Evolutionary conservation across 2,888 invertebrate species (phyloP).

Genomic region (Ligdia adustata): DNA sequence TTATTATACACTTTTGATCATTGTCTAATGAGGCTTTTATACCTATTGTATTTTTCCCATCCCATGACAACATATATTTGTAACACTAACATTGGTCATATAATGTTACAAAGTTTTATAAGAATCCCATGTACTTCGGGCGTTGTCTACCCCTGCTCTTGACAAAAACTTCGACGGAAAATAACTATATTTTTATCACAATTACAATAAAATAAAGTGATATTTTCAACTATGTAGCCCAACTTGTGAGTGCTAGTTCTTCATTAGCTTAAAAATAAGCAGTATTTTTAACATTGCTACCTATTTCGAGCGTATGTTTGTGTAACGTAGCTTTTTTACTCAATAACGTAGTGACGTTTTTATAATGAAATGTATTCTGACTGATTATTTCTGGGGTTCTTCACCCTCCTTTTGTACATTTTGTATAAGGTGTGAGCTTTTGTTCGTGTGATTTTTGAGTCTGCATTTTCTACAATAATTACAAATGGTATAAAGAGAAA

Average conservation of each 20-base stretch:
- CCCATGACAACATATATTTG: too few species aligned
- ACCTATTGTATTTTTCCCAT: too few species aligned
- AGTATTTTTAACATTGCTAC: conserved; percentile 71
- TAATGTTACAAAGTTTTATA: too few species aligned
- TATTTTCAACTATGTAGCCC: conserved; percentile 74
- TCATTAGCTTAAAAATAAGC: conserved; percentile 59
- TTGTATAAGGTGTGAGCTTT: conserved; percentile 55
- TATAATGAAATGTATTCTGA: conserved; percentile 61
- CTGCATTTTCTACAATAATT: neutral
- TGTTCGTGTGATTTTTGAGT: conserved; percentile 45
- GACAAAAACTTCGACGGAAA: conserved; percentile 43
- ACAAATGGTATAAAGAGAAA: conserved; percentile 11
- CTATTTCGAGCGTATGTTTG: conserved; percentile 51
- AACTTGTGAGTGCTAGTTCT: conserved; percentile 57
- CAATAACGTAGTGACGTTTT: conserved; percentile 57
- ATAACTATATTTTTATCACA: conserved; percentile 69
- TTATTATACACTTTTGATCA: too few species aligned
- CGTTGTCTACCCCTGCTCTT: conserved; percentile 44
- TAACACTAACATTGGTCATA: too few species aligned
- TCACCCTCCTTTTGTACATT: conserved; percentile 62
- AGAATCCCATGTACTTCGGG: too few species aligned
- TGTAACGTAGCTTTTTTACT: conserved; percentile 79
- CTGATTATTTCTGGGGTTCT: conserved; percentile 58
- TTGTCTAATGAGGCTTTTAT: too few species aligned
- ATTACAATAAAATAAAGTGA: conserved; percentile 68